A percentile compares a stretch with the other conserved stretches of the same genome.
These are phyloP conservation scores for Eupeodes latifasciatus DNA, from an alignment of 2,888 invertebrate species.

Conservation along the genomic window DNA sequence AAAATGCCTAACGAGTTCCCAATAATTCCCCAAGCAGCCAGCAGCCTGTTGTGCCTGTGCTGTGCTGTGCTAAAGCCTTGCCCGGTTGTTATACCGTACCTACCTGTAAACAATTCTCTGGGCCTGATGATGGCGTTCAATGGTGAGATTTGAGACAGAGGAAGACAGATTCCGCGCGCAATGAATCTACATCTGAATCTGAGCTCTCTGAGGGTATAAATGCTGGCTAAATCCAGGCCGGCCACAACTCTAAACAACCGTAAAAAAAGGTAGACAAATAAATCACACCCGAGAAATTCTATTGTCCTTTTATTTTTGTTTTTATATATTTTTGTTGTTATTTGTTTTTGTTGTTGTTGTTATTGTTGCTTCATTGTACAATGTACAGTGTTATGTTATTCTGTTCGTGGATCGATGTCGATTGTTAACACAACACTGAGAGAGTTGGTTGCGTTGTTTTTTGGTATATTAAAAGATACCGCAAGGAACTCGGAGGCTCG, in stretches of 20 bases:
- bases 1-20: conserved; percentile 75
- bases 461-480: conserved; percentile 59
- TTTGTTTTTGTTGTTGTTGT: background rate
- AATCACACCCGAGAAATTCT: conserved; percentile 76
- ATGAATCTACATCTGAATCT: conserved; percentile 30
- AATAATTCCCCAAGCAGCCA: conserved; percentile 63
- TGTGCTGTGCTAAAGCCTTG: too few species aligned
- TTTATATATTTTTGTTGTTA: conserved; percentile 15
- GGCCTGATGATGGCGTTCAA: background rate
- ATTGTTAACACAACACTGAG: conserved; percentile 75
- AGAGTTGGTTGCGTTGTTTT: conserved; percentile 43
- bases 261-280: conserved; percentile 76
- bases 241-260: conserved; percentile 69
- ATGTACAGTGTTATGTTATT: conserved; percentile 70
- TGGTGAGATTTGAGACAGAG: background rate
- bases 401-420: conserved; percentile 75
- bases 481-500: conserved; percentile 65
- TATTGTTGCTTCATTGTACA: conserved; percentile 43
- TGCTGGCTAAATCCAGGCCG: conserved; percentile 35
- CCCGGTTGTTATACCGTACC: conserved; percentile 2
- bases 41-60: conserved; percentile 9
- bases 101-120: background rate
- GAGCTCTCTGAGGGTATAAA: conserved; percentile 19
- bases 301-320: conserved; percentile 67
- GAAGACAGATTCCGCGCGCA: conserved; percentile 14